A percentile compares a stretch with the other conserved stretches of the same genome.
phyloP scores from a whole-genome alignment of 2,888 invertebrate genomes.

The Choreutis nemorana region DNA sequence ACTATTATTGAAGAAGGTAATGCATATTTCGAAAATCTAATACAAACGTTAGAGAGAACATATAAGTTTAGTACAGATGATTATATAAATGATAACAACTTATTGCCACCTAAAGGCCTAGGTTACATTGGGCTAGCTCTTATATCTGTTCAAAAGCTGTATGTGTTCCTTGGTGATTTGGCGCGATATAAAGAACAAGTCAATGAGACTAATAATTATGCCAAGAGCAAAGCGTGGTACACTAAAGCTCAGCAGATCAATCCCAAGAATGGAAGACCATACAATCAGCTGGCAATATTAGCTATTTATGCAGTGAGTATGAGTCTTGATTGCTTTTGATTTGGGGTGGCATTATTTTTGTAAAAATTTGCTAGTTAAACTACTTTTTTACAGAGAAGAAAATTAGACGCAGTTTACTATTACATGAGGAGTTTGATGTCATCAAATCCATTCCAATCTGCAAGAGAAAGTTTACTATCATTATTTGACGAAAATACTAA shows the following conservation, averaged over 20 bases:
- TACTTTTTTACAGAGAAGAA: constrained; percentile 76
- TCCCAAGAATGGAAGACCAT: constrained; percentile 94
- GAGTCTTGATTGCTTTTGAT: no score
- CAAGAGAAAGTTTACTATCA: constrained; percentile 86
- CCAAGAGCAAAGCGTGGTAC: constrained; percentile 81
- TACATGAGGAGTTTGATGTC: constrained; percentile 96
- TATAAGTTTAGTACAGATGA: constrained; percentile 77
- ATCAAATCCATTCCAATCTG: constrained; percentile 91
- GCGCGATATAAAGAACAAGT: constrained; percentile 89
- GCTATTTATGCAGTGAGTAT: constrained; percentile 80
- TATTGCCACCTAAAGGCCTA: constrained; percentile 68
- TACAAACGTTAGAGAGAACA: constrained; percentile 75
- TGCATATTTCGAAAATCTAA: constrained; percentile 77
- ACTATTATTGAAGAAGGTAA: constrained; percentile 82
- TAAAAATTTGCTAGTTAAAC: constrained; percentile 3
- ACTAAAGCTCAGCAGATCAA: constrained; percentile 92
- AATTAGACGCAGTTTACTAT: constrained; percentile 95
- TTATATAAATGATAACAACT: constrained; percentile 66
- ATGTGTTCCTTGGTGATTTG: constrained; percentile 91
- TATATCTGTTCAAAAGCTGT: constrained; percentile 86
- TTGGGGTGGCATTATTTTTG: constrained; percentile 2
- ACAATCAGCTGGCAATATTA: constrained; percentile 92
- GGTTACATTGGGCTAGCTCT: constrained; percentile 78
- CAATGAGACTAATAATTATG: constrained; percentile 82
- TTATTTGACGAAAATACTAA: constrained; percentile 93